phyloP scores from a whole-genome alignment of 2,888 invertebrate genomes.

The Pammene aurita region DNA sequence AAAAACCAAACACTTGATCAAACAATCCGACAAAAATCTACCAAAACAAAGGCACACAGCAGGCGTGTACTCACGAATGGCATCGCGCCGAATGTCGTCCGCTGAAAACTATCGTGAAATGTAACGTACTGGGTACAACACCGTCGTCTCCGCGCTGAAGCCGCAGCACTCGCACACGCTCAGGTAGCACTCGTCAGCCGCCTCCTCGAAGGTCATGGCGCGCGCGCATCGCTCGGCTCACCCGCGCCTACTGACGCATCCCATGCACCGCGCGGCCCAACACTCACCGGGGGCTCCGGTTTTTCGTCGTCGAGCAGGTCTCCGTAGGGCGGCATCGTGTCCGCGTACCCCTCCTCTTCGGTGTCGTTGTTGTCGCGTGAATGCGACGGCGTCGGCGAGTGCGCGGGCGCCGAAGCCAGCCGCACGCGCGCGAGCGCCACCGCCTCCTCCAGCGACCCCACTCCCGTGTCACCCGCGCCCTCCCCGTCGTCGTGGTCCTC shows the following conservation, averaged over 20 bases:
- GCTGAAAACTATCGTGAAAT: slow-evolving; percentile 77
- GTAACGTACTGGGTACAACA: slow-evolving; percentile 79
- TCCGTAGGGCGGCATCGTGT: slow-evolving; percentile 81
- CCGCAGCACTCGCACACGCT: slow-evolving; percentile 82
- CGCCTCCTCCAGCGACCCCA: slow-evolving; percentile 82
- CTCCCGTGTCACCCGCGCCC: slow-evolving; percentile 68
- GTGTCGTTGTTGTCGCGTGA: slow-evolving; percentile 70
- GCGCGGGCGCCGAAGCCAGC: slow-evolving; percentile 63
- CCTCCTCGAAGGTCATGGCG: slow-evolving; percentile 81
- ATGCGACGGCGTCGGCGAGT: slow-evolving; percentile 66
- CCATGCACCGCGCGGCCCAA: slow-evolving; percentile 38
- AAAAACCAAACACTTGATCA: slow-evolving; percentile 57
- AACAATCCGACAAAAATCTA: slow-evolving; percentile 49
- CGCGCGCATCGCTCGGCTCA: slow-evolving; percentile 76
- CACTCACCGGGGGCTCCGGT: slow-evolving; percentile 69
- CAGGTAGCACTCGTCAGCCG: slow-evolving; percentile 76
- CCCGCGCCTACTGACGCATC: slow-evolving; percentile 64
- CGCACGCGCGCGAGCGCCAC: slow-evolving; percentile 79
- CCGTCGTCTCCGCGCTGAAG: slow-evolving; percentile 79
- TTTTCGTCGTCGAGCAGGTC: slow-evolving; percentile 76
- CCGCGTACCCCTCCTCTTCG: slow-evolving; percentile 76
- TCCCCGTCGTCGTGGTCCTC: slow-evolving; percentile 77
- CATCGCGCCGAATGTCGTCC: slow-evolving; percentile 68
- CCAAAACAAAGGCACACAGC: slow-evolving; percentile 53
- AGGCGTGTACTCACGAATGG: slow-evolving; percentile 78